Percentiles rank a stretch among this genome's conserved stretches.
Evolutionary conservation across 2,797 vertebrate species (phyloP).

Genomic region (Parambassis ranga): DNA sequence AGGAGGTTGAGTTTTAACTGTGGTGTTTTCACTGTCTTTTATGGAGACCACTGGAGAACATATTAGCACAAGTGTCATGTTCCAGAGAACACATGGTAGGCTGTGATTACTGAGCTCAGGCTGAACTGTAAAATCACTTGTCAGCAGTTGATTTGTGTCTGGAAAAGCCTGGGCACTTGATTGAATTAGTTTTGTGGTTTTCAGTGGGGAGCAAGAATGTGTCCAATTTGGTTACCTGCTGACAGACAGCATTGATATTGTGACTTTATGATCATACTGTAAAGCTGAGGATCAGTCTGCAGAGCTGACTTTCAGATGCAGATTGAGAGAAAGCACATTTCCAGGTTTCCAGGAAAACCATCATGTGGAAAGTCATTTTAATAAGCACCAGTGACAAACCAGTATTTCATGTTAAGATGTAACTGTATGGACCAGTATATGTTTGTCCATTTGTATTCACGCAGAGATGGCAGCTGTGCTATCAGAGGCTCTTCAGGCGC

Average conservation of each 20-base stretch:
- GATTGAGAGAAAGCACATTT: neutral
- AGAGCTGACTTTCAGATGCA: conserved; percentile 9
- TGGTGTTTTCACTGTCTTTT: conserved; percentile 61
- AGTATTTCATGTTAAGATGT: conserved; percentile 20
- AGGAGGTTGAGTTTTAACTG: conserved; percentile 56
- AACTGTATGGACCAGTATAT: neutral
- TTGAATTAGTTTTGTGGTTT: conserved; percentile 78
- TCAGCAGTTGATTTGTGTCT: conserved; percentile 80
- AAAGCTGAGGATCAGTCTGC: conserved; percentile 15
- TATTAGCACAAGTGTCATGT: conserved; percentile 77
- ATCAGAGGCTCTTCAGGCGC: conserved; percentile 49
- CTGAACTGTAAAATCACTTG: conserved; percentile 77
- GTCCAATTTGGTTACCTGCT: conserved; percentile 67
- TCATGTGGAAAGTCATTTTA: conserved; percentile 6
- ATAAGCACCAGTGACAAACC: conserved; percentile 26
- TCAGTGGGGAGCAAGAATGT: conserved; percentile 60
- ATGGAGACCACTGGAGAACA: conserved; percentile 69
- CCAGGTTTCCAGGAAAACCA: neutral
- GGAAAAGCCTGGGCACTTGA: conserved; percentile 68
- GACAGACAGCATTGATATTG: conserved; percentile 49
- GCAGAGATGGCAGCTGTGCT: conserved; percentile 43
- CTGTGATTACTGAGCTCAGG: conserved; percentile 75
- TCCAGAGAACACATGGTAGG: conserved; percentile 71
- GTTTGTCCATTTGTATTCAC: conserved; percentile 56
- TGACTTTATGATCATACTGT: conserved; percentile 42